Base-by-base conservation (phyloP, 2,113 vertebrate genomes). In the Megatriorchis doriae region DNA sequence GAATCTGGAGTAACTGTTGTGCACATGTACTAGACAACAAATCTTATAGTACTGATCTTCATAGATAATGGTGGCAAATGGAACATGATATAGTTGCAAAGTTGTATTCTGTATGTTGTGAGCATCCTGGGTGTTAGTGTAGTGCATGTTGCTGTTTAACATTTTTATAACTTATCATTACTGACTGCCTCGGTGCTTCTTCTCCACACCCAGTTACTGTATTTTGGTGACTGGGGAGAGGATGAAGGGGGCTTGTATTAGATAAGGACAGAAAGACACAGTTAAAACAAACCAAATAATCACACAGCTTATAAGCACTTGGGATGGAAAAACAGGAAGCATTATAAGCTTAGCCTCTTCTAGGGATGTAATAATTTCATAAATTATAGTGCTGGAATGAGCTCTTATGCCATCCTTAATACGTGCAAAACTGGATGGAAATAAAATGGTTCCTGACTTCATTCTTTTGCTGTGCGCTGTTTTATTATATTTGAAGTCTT, bases 391-490 rank as follows among this genome's bases (percentile, higher is more conserved):
- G 61, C 20, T 81, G 84, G 45, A 83, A 86, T 93, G 79, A 83
- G 65, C 36, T 95, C 38, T 66, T 93, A 55, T 22, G 32, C 92
- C 88, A 93, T 95, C 88, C 94, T 94, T 94, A 94, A 86, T 91
- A 83, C 50, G 66, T 93, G 85, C 63, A 91, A 92, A 91, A 80
- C 58, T 93, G 96, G 93, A 88, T 96, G 87, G 88, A 95, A 96
- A 95, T 96, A 95, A 95, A 96, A 91, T 91, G 50, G 50, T 70
- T 97, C 84, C 87, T 97, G 73, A 89, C 78, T 95, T 91, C 72
- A 95, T 91, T 96, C 36, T 96, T 88, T 38, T 89, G 77, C 93
- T 96, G 88, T 96, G 88, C 4, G 38, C 79, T 97, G 48, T 96
- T 96, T 95, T 90, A 81, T 93, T 96, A 52, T 71, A 84, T 86